phyloP scores from a whole-genome alignment of 2,888 invertebrate genomes.

The Agriopis leucophaearia region DNA sequence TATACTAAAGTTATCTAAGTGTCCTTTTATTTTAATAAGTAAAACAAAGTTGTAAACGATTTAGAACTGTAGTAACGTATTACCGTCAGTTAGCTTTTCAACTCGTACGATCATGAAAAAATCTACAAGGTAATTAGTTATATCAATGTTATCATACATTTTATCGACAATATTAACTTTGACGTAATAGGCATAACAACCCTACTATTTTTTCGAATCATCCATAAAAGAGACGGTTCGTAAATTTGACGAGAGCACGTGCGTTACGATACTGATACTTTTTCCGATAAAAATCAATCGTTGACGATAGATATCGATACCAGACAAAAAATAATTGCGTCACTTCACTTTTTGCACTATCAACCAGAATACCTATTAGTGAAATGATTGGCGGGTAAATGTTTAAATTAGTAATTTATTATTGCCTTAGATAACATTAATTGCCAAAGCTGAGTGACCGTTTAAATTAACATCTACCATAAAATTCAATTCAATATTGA shows the following conservation, averaged over 20 bases:
- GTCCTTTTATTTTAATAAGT: too few species aligned
- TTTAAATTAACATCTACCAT: constrained; percentile 39
- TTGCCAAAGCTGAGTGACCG: constrained; percentile 52
- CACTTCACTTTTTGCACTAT: constrained; percentile 64
- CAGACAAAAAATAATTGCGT: constrained; percentile 48
- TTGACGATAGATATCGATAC: constrained; percentile 42
- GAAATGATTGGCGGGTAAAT: constrained; percentile 65
- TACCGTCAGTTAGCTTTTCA: too few species aligned
- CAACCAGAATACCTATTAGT: constrained; percentile 61
- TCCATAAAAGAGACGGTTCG: constrained; percentile 61
- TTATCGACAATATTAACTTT: constrained; percentile 49
- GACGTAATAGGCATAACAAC: constrained; percentile 49
- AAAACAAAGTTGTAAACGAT: too few species aligned
- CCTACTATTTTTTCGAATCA: constrained; percentile 55
- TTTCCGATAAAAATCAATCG: constrained; percentile 41
- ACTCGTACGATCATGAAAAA: too few species aligned
- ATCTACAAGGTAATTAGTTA: too few species aligned
- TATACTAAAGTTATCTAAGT: too few species aligned
- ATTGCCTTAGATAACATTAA: constrained; percentile 60
- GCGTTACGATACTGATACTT: constrained; percentile 55
- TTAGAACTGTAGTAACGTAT: too few species aligned
- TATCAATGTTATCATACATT: background rate
- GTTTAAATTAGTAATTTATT: constrained; percentile 74
- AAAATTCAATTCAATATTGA: constrained; percentile 36
- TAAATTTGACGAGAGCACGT: constrained; percentile 68